Evolutionary conservation across 2,888 invertebrate species (phyloP), one percentile per base, ranked within the genome.

Genomic region (Pachydiplax longipennis): DNA sequence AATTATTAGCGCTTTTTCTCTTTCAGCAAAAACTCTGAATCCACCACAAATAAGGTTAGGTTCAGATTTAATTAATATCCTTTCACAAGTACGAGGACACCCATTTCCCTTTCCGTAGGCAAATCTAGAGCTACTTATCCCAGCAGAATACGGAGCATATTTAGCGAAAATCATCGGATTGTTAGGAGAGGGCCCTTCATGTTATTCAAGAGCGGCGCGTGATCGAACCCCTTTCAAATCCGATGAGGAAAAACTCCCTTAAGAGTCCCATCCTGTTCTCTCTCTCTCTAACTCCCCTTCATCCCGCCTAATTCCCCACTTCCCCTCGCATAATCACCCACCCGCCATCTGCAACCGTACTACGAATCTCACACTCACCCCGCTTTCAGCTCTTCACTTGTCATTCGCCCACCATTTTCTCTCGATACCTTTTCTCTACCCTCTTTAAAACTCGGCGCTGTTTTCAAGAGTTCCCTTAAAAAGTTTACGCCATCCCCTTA

Each of bases 271-370:
- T 18, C 37, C 22, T 35, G 22, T 22, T 37, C 40, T 22, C 81
- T 37, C 40, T 22, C 81, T n/a, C n/a, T 10, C 18, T 22, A 25
- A 44, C 48, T 25, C 82, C 82, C 25, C 25, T 48, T 40, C 82
- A 82, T 44, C 82, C 40, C 81, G 35, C 81, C 40, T 81, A 81
- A 35, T 81, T 35, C 37, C 44, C 82, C 25, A 4, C 44, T 81
- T 35, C 37, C 44, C 82, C 25, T 15, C 44, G 25, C 40, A 48
- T 82, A 82, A 82, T 82, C 82, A 82, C 53, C 81, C 81, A 40
- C n/a, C 82, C 82, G 82, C 82, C 82, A 82, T 82, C 82, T 82
- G 82, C 82, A 82, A n/a, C 82, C 82, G 82, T 22, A 53, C 44
- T 22, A 48, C 82, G 48, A n/a, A 25, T 82, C 82, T 82, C 82